Base-by-base conservation (phyloP, 64 coral and sea anemone genomes). In the Stylophora pistillata region DNA sequence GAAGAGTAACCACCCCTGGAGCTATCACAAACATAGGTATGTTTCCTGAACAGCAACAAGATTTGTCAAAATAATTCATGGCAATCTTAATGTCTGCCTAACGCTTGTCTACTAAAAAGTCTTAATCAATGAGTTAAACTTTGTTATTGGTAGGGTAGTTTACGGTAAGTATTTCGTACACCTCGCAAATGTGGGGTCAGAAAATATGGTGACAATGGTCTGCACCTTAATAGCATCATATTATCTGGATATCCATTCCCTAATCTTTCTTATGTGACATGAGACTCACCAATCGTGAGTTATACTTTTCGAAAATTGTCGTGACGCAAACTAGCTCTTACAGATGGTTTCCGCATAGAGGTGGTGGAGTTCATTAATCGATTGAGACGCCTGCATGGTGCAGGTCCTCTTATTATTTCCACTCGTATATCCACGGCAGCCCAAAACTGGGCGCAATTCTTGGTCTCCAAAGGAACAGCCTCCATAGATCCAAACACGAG, bases 341-440 rank as follows among this genome's bases (percentile, higher is more conserved):
- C 52, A 87, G 85, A 68, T 33, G 73, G 70, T 26, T 87, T 87
- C 85, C 33, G 85, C 58, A 76, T 72, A 47, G 54, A 86, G 23
- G 72, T 97, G 17, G 17, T 93, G 3, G 82, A 90, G 32, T 76
- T 77, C n/a, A 87, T 97, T 60, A 97, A 97, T 25, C 14, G 53
- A 11, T 97, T 93, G 23, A 68, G 95, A 75, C 32, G 88, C 55
- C 57, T 93, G 53, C 95, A 97, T 17, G 91, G 91, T 31, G 83
- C 56, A 13, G 91, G 95, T 0, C 95, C 95, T 3, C 28, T 97
- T 27, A 86, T 93, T 17, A 72, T 93, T 16, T 92, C 91, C 12
- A 68, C 55, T 41, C 75, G 53, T 2, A 87, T 97, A 53, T 89
- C 71, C 0, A 70, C 55, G 15, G 66, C 60, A 9, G 95, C 91